Conservation (phyloP, 2,888 invertebrate genomes). For the Macropis europaea region DNA sequence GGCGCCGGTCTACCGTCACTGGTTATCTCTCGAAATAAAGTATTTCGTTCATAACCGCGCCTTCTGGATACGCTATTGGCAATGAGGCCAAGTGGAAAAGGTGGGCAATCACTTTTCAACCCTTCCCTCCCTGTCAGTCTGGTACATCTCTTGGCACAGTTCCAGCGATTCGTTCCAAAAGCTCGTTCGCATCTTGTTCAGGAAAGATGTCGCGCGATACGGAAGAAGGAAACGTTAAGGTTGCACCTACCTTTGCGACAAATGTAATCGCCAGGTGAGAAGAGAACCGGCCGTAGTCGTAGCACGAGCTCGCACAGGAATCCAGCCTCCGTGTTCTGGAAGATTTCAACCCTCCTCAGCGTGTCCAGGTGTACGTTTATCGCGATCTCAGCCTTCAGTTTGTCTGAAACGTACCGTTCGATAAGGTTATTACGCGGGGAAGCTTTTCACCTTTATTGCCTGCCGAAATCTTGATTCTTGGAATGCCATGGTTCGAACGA, state of each 20-base stretch:
- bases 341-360: slow-evolving; percentile 98
- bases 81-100: slow-evolving; percentile 43
- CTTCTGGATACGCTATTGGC: slow-evolving; percentile 32
- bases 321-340: slow-evolving; percentile 99
- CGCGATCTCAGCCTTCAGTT: slow-evolving; percentile 99
- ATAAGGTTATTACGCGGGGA: not conserved
- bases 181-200: slow-evolving; percentile 12
- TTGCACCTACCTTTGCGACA: slow-evolving; percentile 94
- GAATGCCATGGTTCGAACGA: not conserved
- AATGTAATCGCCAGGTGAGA: slow-evolving; percentile 99
- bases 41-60: slow-evolving; percentile 50
- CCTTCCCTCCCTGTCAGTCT: slow-evolving; percentile 18
- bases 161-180: slow-evolving; percentile 56
- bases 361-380: slow-evolving; percentile 99
- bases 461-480: not conserved
- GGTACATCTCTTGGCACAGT: slow-evolving; percentile 58
- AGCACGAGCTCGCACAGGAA: slow-evolving; percentile 98
- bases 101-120: slow-evolving; percentile 57
- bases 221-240: not conserved
- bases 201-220: slow-evolving; percentile 2
- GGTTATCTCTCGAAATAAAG: slow-evolving; percentile 29
- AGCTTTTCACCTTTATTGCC: not conserved
- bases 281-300: slow-evolving; percentile 95
- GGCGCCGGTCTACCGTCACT: not conserved
- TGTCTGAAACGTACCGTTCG: slow-evolving; percentile 83